phyloP scores from a whole-genome alignment of 1,140 invertebrate species.

The Amyelois transitella region DNA sequence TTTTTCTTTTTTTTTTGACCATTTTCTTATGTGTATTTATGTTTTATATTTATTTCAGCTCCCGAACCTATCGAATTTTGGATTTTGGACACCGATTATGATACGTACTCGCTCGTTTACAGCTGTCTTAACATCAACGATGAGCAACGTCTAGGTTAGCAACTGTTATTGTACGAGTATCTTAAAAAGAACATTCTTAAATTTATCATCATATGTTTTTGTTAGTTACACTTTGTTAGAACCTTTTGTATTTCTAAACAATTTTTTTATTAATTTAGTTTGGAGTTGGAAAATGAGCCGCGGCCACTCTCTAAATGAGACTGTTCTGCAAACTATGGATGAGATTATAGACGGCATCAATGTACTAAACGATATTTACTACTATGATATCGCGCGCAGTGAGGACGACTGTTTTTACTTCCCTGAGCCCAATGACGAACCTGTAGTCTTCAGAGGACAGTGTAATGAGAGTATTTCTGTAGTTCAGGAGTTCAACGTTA shows the following conservation, averaged over 20 bases:
- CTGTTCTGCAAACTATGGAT: constrained; percentile 25
- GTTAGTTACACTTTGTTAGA: constrained; percentile 11
- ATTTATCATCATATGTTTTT: not conserved
- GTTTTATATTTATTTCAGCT: constrained; percentile 19
- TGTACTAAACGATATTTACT: constrained; percentile 37
- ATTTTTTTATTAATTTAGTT: constrained; percentile 23
- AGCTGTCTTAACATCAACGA: constrained; percentile 39
- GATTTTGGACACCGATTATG: constrained; percentile 57
- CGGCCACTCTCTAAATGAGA: not conserved
- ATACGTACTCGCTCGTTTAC: constrained; percentile 45
- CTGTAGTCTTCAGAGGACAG: constrained; percentile 39
- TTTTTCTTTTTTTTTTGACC: constrained; percentile 1
- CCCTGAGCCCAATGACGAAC: constrained; percentile 15
- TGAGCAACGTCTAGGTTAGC: constrained; percentile 42
- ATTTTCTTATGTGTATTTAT: constrained; percentile 16
- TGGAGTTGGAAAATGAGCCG: constrained; percentile 53
- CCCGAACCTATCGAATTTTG: constrained; percentile 31
- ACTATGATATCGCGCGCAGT: constrained; percentile 18
- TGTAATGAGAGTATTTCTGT: constrained; percentile 39
- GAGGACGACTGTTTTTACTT: constrained; percentile 36
- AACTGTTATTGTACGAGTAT: not conserved
- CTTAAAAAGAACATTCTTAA: constrained; percentile 1
- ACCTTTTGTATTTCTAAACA: not conserved
- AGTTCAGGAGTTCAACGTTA: constrained; percentile 27
- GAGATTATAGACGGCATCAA: constrained; percentile 27